Conservation (phyloP, 2,797 vertebrate species). For the Sphaeramia orbicularis region DNA sequence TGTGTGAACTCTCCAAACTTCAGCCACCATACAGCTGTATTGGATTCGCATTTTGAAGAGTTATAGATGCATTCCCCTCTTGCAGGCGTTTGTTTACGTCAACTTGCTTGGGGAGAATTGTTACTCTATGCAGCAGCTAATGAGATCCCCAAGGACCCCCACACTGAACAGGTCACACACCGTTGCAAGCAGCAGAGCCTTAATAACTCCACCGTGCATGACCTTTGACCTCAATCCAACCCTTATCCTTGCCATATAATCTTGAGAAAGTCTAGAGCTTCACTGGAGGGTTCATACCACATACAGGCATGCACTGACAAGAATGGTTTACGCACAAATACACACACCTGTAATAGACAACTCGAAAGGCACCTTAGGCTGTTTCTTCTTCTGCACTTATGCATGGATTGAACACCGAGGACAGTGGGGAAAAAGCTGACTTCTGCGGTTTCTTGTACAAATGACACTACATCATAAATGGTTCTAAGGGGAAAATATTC, state of each 20-base stretch:
- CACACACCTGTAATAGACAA: not conserved
- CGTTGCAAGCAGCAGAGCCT: conserved; percentile 35
- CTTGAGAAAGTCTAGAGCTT: conserved; percentile 34
- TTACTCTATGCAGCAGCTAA: conserved; percentile 62
- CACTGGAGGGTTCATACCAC: conserved; percentile 27
- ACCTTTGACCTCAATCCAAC: conserved; percentile 51
- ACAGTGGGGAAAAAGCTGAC: no score
- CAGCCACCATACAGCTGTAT: no score
- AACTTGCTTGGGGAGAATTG: conserved; percentile 27
- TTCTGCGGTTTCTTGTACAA: no score
- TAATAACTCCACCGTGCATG: conserved; percentile 25
- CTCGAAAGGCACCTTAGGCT: not conserved
- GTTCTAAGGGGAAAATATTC: no score
- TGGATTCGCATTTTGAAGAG: no score
- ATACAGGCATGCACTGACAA: conserved; percentile 20
- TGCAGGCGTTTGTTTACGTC: conserved; percentile 62
- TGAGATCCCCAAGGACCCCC: conserved; percentile 75
- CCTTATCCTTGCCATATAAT: conserved; percentile 16
- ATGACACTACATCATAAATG: no score
- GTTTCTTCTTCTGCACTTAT: not conserved
- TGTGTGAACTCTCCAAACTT: no score
- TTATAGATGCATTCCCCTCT: conserved; percentile 5
- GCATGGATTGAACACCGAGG: no score
- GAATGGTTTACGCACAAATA: not conserved
- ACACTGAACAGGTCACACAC: conserved; percentile 48